Base-by-base conservation (phyloP, 1,140 invertebrate genomes). In the Frieseomelitta varia region DNA sequence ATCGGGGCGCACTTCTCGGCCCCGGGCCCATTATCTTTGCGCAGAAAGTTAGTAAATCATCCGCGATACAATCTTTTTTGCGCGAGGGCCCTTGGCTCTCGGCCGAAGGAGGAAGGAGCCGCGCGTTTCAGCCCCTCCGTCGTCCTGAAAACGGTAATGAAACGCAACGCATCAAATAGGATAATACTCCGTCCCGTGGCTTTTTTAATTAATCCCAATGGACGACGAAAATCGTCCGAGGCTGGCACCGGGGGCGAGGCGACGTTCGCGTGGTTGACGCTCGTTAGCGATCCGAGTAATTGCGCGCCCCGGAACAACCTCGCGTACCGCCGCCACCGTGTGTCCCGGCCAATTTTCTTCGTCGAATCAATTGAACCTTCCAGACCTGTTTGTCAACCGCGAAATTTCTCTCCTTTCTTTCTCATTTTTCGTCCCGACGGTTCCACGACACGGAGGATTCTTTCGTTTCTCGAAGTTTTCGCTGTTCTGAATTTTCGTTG, bases 41-140 rank as follows among this genome's bases (percentile, higher is more conserved):
- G 58, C 77, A 89, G 86, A 85, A 86, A 86, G 63, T 61, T 61
- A 67, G 74, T 80, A 88, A 89, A 89, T 87, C 88, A 81, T 81
- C 55, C 79, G 78, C 85, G 88, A 89, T 89, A 85, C 80, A 85
- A 90, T 90, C 83, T 88, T 71, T 88, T 71, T 67, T 65, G 39
- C 39, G 39, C 39, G 24, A 11, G 58, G 58, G 58, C 24, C n/a
- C 65, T 15, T 17, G 27, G 27, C 27, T 30, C 30, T 27, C 8
- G 39, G 6, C 39, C 39, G 39, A 47, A 47, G 39, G 0, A 47
- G 39, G 8, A 3, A 17, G 17, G 17, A 34, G 27, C 65, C 15
- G 8, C 65, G 58, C 58, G 58, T 30, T n/a, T 8, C 27, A n/a
- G n/a, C 56, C 19, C 56, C 56, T 47, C 8, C 39, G 39, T 47